Evolutionary conservation across 2,888 invertebrate genomes (phyloP).

Genomic region (Silvanus unidentatus): DNA sequence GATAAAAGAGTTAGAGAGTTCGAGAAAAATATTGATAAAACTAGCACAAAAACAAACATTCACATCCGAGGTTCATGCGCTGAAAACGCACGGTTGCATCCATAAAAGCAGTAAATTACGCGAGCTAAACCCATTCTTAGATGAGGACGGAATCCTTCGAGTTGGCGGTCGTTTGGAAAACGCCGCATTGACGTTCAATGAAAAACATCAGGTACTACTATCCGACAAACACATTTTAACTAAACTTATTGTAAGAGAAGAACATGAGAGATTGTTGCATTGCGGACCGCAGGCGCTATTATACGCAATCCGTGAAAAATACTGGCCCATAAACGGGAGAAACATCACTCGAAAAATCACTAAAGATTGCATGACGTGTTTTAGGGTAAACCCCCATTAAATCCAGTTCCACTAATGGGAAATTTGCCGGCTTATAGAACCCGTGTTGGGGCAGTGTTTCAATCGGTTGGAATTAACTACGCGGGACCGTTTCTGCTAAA

Average conservation of each 20-base stretch:
- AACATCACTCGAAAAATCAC: constrained; percentile 8
- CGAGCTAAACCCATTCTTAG: no score
- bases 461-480: constrained; percentile 19
- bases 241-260: constrained; percentile 14
- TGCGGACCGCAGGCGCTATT: constrained; percentile 18
- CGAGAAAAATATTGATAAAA: no score
- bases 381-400: constrained; percentile 13
- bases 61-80: no score
- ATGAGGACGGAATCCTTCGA: no score
- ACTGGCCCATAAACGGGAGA: constrained; percentile 15
- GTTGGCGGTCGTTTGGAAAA: no score
- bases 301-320: constrained; percentile 10
- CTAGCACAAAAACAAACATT: no score
- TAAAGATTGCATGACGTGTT: constrained; percentile 16
- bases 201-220: constrained; percentile 17
- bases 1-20: no score
- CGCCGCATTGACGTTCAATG: constrained; percentile 7
- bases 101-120: no score
- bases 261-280: constrained; percentile 17
- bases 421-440: constrained; percentile 22
- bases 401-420: constrained; percentile 25
- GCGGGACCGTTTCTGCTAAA: constrained; percentile 21
- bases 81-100: no score
- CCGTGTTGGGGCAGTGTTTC: constrained; percentile 16
- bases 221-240: constrained; percentile 10